Evolutionary conservation across 2,888 invertebrate species (phyloP).

Genomic region (Schrankia costaestrigalis): DNA sequence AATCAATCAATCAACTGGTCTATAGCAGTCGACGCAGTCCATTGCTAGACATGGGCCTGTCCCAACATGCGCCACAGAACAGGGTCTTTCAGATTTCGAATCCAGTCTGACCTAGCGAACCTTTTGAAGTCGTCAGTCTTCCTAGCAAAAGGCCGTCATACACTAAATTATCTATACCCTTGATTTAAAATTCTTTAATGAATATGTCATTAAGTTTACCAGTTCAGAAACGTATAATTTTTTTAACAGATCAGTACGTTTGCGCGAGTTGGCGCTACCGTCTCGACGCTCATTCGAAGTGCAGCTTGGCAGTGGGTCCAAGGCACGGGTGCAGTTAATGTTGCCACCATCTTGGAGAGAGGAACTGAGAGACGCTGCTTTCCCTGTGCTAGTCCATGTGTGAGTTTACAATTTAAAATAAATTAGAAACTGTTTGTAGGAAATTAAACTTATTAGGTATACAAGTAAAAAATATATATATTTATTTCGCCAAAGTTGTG

Average conservation of each 20-base stretch:
- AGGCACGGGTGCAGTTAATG: constrained; percentile 92
- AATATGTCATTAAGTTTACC: background rate
- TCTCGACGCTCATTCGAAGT: constrained; percentile 91
- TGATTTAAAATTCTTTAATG: no score
- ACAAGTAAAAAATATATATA: no score
- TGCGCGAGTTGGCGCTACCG: constrained; percentile 91
- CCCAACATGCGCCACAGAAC: no score
- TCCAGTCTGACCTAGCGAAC: no score
- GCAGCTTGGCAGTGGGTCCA: constrained; percentile 90
- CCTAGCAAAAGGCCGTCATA: no score
- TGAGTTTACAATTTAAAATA: constrained; percentile 64
- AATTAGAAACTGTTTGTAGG: constrained; percentile 8
- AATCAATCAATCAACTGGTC: no score
- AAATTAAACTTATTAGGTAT: constrained; percentile 23
- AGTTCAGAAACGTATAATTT: background rate
- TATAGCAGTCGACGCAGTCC: no score
- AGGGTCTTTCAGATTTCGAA: no score
- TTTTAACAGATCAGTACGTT: constrained; percentile 79
- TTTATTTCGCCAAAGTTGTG: no score
- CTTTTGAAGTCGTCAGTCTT: no score
- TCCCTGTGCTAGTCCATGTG: constrained; percentile 94
- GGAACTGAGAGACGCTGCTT: constrained; percentile 91
- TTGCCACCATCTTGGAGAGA: constrained; percentile 94
- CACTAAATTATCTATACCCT: no score
- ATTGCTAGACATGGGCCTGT: no score